Conservation (phyloP, 2,888 invertebrate species). For the Oithona nana region DNA sequence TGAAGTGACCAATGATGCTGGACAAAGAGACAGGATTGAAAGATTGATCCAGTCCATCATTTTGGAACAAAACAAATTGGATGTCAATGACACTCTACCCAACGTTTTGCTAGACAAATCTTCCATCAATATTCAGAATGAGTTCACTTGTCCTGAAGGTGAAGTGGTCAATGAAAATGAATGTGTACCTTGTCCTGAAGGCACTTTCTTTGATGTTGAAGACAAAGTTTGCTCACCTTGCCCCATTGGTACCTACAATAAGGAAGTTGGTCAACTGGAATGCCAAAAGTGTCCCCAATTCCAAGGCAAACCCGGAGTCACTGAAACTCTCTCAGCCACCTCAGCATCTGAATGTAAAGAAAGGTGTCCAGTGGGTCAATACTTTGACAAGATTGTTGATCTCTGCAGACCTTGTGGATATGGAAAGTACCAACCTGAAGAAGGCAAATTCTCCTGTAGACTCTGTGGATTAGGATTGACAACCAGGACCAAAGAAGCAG, state of each 20-base stretch:
- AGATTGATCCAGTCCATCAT: conserved; percentile 69
- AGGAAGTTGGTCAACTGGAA: conserved; percentile 68
- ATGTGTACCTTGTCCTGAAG: conserved; percentile 65
- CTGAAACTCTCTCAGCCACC: not conserved
- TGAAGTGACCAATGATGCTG: conserved; percentile 12
- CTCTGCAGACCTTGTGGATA: conserved; percentile 79
- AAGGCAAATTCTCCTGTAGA: conserved; percentile 71
- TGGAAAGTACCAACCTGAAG: conserved; percentile 75
- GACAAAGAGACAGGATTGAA: conserved; percentile 25
- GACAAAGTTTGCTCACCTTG: conserved; percentile 60
- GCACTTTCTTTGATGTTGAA: conserved; percentile 55
- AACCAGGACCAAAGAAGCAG: conserved; percentile 56
- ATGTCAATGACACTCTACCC: conserved; percentile 74
- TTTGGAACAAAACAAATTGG: conserved; percentile 68
- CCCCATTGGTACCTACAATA: conserved; percentile 75
- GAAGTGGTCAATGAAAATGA: conserved; percentile 47
- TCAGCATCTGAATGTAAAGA: conserved; percentile 31
- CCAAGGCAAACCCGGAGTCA: conserved; percentile 15
- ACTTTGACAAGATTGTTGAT: conserved; percentile 69
- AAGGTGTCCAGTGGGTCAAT: conserved; percentile 81
- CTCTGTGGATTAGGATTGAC: conserved; percentile 78
- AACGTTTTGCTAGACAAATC: conserved; percentile 87
- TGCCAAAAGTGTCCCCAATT: conserved; percentile 77
- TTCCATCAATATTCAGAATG: conserved; percentile 62
- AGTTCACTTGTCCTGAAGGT: conserved; percentile 77